phyloP scores from a whole-genome alignment of 2,113 vertebrate genomes.

The Urocitellus parryii region DNA sequence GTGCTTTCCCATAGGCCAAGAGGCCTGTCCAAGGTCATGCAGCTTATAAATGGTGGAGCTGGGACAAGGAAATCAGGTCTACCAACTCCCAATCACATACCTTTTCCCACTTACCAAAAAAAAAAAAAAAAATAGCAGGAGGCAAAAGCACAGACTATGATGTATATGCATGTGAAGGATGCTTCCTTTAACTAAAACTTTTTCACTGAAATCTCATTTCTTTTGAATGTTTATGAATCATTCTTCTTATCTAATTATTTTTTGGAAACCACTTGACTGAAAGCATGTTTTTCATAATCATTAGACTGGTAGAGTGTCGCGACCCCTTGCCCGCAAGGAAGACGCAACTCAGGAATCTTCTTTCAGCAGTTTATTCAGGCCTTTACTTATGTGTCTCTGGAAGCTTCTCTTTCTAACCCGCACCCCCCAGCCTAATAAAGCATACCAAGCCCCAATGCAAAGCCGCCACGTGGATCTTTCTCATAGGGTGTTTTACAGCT shows the following conservation, averaged over 20 bases:
- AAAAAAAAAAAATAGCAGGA: neutral
- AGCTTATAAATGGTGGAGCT: neutral
- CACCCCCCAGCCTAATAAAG: too few relatives aligned
- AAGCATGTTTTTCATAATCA: conserved; percentile 2
- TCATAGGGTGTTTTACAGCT: too few relatives aligned
- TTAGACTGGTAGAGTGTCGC: neutral
- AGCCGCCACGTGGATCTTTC: too few relatives aligned
- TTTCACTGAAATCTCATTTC: neutral
- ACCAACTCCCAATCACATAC: neutral
- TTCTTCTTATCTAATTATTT: neutral
- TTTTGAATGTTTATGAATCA: neutral
- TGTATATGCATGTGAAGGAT: neutral
- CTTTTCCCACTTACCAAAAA: neutral
- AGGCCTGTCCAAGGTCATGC: neutral
- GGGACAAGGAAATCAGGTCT: neutral
- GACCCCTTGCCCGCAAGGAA: too few relatives aligned
- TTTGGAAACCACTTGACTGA: conserved; percentile 32
- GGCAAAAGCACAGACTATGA: neutral
- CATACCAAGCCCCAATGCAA: too few relatives aligned
- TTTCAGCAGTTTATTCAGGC: too few relatives aligned
- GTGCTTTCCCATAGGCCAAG: neutral
- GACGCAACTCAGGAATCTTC: too few relatives aligned
- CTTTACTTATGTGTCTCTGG: too few relatives aligned
- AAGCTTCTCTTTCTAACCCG: too few relatives aligned
- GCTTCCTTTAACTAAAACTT: neutral